A percentile compares a stretch with the other conserved stretches of the same genome.
Evolutionary conservation across 1,140 invertebrate genomes (phyloP).

Genomic region (Aphidius ervi): DNA sequence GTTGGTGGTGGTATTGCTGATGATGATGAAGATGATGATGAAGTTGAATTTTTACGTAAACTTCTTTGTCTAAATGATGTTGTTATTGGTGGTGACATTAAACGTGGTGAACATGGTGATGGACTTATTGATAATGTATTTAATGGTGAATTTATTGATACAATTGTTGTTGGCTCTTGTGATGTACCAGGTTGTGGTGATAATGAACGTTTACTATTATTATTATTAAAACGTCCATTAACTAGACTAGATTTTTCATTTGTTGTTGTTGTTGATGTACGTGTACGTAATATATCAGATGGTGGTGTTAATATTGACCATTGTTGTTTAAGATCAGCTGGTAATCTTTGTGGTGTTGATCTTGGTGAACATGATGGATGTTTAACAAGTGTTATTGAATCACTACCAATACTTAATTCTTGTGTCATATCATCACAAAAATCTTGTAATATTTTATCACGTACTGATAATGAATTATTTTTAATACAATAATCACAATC

Average conservation of each 20-base stretch:
- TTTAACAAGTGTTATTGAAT: conserved; percentile 47
- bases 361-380: conserved; percentile 48
- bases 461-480: conserved; percentile 42
- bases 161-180: conserved; percentile 32
- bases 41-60: conserved; percentile 40
- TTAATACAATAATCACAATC: conserved; percentile 39
- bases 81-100: conserved; percentile 46
- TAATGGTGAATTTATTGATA: conserved; percentile 42
- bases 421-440: conserved; percentile 50
- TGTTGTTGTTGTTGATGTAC: conserved; percentile 36
- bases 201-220: conserved; percentile 28
- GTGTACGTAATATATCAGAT: conserved; percentile 46
- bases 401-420: conserved; percentile 47
- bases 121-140: conserved; percentile 45
- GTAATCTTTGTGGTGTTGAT: conserved; percentile 47
- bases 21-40: conserved; percentile 37
- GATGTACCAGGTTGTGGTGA: conserved; percentile 46
- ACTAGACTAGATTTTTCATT: conserved; percentile 23
- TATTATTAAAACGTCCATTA: conserved; percentile 21
- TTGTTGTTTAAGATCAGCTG: conserved; percentile 38
- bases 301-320: conserved; percentile 40
- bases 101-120: conserved; percentile 41
- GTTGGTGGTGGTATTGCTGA: conserved; percentile 40
- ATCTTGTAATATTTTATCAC: conserved; percentile 50
- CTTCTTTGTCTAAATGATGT: conserved; percentile 43